phyloP scores from a whole-genome alignment of 92 coral and sea anemone species.

The Porites lobata region DNA sequence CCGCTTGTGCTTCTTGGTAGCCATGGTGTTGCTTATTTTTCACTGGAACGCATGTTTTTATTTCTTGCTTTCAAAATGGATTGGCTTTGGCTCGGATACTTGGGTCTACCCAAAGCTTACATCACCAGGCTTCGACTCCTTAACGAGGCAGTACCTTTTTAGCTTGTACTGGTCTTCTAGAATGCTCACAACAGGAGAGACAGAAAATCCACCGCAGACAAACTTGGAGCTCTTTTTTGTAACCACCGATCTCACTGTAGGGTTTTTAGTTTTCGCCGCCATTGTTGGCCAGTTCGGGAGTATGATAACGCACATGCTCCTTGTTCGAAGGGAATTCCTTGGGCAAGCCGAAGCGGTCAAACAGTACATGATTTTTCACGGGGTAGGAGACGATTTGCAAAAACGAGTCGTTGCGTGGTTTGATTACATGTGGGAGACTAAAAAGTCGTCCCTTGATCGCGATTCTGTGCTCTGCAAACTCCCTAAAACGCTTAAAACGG shows the following conservation, averaged over 20 bases:
- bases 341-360: conserved; percentile 78
- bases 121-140: conserved; percentile 45
- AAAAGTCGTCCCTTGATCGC: conserved; percentile 77
- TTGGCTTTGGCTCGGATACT: conserved; percentile 87
- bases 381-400: conserved; percentile 75
- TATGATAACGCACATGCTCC: conserved; percentile 82
- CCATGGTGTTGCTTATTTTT: conserved; percentile 77
- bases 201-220: conserved; percentile 84
- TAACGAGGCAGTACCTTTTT: conserved; percentile 83
- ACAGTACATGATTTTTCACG: conserved; percentile 73
- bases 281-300: conserved; percentile 90
- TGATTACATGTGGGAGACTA: conserved; percentile 88
- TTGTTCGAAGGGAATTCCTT: conserved; percentile 78
- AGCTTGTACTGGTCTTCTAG: conserved; percentile 87
- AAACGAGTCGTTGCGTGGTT: conserved; percentile 87
- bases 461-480: conserved; percentile 66
- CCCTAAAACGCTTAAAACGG: conserved; percentile 85
- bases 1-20: conserved; percentile 62
- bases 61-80: conserved; percentile 76
- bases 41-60: conserved; percentile 95
- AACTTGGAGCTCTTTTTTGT: conserved; percentile 84
- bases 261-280: conserved; percentile 85
- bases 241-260: conserved; percentile 73
- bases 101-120: conserved; percentile 89
- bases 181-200: conserved; percentile 90